Evolutionary conservation across 2,888 invertebrate species (phyloP).

Genomic region (Tetramorium bicarinatum): DNA sequence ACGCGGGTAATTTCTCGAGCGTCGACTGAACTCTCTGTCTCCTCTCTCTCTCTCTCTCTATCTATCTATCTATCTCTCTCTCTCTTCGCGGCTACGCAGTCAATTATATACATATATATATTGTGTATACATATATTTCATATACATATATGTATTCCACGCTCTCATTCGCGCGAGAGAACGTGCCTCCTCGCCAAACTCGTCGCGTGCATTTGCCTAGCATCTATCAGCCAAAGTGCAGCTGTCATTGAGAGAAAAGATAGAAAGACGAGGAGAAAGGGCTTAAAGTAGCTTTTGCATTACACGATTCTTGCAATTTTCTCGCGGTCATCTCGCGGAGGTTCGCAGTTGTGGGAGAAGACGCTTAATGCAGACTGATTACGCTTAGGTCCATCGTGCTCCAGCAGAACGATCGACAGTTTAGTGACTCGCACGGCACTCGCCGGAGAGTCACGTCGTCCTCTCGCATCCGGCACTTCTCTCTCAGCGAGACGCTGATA

Average conservation of each 20-base stretch:
- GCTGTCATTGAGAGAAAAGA: conserved; percentile 17
- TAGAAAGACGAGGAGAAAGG: not conserved
- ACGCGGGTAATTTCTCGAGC: conserved; percentile 67
- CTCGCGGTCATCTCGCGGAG: not conserved
- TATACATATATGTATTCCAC: not conserved
- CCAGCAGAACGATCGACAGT: not conserved
- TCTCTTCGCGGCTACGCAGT: conserved; percentile 24
- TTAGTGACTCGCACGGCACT: not conserved
- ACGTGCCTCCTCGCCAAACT: conserved; percentile 22
- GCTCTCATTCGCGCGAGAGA: conserved; percentile 31
- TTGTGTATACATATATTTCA: not conserved
- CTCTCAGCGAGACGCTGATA: not conserved
- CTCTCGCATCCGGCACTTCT: not conserved
- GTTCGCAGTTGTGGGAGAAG: not conserved
- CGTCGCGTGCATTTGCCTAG: conserved; percentile 39
- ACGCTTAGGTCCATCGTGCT: conserved; percentile 4
- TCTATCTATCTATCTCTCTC: not conserved
- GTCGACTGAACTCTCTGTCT: conserved; percentile 49
- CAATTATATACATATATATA: not conserved
- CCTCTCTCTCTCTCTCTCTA: conserved; percentile 24
- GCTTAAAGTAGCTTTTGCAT: not conserved
- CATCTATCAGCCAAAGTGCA: conserved; percentile 39
- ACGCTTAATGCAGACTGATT: conserved; percentile 2
- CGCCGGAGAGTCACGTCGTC: no score
- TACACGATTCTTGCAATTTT: not conserved